A percentile compares a stretch with the other conserved stretches of the same genome.
Evolutionary conservation across 2,113 vertebrate genomes (phyloP).

Genomic region (Prietella phreatophila): DNA sequence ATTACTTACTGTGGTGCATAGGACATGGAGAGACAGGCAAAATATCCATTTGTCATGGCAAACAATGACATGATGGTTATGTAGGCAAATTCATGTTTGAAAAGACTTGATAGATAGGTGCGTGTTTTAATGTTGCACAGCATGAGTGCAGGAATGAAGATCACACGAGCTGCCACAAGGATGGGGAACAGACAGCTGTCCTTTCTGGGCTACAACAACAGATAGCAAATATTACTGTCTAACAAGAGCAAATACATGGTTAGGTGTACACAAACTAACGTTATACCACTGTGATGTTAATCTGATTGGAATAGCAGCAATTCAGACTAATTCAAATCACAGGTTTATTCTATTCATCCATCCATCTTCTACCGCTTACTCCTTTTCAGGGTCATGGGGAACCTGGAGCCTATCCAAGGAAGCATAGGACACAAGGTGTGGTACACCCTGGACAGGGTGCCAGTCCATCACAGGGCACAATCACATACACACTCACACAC

Average conservation of each 20-base stretch:
- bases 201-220: slow-evolving; percentile 46
- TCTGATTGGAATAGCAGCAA: not conserved
- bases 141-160: slow-evolving; percentile 81
- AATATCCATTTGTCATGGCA: slow-evolving; percentile 78
- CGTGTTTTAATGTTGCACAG: slow-evolving; percentile 74
- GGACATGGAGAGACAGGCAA: slow-evolving; percentile 82
- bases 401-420: no score
- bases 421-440: no score
- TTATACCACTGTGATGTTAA: not conserved
- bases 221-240: not conserved
- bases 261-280: not conserved
- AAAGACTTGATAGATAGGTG: slow-evolving; percentile 64
- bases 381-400: no score
- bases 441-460: no score
- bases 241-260: not conserved
- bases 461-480: no score
- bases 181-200: slow-evolving; percentile 72
- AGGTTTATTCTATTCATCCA: not conserved
- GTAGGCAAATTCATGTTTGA: slow-evolving; percentile 75
- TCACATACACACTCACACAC: no score
- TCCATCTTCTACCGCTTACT: no score
- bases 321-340: not conserved
- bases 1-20: slow-evolving; percentile 77
- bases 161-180: slow-evolving; percentile 65
- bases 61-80: slow-evolving; percentile 79